Conservation (phyloP, 2,797 vertebrate genomes). For the Onychomys torridus region DNA sequence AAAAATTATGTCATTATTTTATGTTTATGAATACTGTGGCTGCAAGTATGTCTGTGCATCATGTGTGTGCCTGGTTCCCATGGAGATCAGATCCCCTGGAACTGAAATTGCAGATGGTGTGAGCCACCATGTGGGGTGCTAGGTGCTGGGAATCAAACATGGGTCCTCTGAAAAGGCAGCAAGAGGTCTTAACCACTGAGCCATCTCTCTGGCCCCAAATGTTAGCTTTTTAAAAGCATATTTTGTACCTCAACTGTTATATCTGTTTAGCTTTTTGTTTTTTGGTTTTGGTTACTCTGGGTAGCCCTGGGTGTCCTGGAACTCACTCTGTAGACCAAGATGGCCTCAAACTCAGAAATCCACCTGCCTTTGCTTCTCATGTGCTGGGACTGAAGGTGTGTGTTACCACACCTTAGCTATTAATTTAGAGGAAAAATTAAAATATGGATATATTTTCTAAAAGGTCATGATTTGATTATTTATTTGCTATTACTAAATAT, state of each 20-base stretch:
- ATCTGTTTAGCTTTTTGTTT: neutral
- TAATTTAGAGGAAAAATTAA: conserved; percentile 45
- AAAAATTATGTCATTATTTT: neutral
- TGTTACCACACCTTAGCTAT: neutral
- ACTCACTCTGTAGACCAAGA: neutral
- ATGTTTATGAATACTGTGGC: neutral
- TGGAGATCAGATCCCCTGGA: neutral
- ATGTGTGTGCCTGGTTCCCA: neutral
- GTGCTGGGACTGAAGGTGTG: neutral
- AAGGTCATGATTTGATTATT: neutral
- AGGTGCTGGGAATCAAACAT: neutral
- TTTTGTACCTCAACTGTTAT: conserved; percentile 36
- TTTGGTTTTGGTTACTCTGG: neutral
- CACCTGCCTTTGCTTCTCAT: neutral
- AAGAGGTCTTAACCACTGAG: neutral
- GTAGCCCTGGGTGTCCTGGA: neutral
- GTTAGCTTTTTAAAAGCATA: conserved; percentile 32
- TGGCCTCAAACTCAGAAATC: neutral
- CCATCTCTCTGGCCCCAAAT: neutral
- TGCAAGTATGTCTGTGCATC: neutral
- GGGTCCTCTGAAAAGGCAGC: neutral
- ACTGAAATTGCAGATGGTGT: neutral
- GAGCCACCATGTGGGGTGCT: neutral
- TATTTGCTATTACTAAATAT: conserved; percentile 39
- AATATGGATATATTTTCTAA: conserved; percentile 1